Evolutionary conservation across 2,113 vertebrate species (phyloP), one percentile per base, ranked within the genome.

Genomic region (Oceanites oceanicus): DNA sequence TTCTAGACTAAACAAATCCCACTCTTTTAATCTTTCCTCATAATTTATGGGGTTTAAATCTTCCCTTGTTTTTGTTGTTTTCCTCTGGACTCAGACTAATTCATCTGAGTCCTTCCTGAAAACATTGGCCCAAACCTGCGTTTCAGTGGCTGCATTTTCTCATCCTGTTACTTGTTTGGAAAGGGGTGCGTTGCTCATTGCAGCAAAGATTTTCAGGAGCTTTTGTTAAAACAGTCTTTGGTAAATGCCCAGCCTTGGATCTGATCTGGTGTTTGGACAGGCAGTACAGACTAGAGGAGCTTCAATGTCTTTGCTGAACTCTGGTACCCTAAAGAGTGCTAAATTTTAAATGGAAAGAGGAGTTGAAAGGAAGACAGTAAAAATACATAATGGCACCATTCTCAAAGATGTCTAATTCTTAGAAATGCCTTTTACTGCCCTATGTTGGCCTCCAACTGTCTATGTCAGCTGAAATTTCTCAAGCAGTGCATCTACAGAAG

Each of bases 1-100:
- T 77, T 70, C 61, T 56, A 96, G 91, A 91, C 94, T 92, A 95
- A 97, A 93, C 91, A 94, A 83, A 93, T 72, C 80, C 27, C 15
- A 66, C 75, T 62, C 73, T 85, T 95, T 91, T 88, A 91, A 92
- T 85, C 44, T 90, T 87, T 29, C 27, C 58, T 91, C 45, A 75
- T 82, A 75, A 78, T 65, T 94, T 40, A 75, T 53, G 30, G 29
- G 29, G 10, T 63, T 92, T 81, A 78, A 94, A 22, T 26, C 49
- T 90, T 81, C n/a, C 36, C 25, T 78, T 7, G 15, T 85, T 92
- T n/a, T 88, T 80, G 34, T 53, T 84, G n/a, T 49, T 79, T 70
- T 83, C 45, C 17, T 65, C 80, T 91, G 73, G 29, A 44, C 21
- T 82, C 66, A 50, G 32, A 53, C n/a, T 84, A 78, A 89, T 38